Evolutionary conservation across 37 sponge, comb jelly and placozoan species (phyloP), one percentile per base, ranked within the genome.

Genomic region (Agelas oroides): DNA sequence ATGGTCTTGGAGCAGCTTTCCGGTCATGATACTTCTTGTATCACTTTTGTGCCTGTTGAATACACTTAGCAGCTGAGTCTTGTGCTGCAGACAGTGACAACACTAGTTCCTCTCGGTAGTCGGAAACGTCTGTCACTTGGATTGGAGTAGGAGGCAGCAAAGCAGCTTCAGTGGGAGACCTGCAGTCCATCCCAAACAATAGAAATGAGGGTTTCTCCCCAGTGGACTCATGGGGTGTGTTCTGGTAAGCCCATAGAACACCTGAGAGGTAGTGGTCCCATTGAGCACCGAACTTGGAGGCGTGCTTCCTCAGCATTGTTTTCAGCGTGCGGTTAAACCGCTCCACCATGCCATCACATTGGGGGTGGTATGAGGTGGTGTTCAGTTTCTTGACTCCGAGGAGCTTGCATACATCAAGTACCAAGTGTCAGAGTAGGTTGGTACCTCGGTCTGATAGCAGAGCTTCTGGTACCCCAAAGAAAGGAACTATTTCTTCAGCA

Each of bases 151-250:
- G 73, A 24, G 71, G 82, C 19, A 81, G 82, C 5, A 85, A 28
- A 1, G 79, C 35, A 21, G 86, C 68, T 20, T 85, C 78, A 30
- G 58, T 46, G 2, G 70, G 86, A 0, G 86, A 65, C 2, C 79
- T 2, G 18, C 78, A 78, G 27, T 85, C 78, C 20, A 75, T 1
- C 19, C 68, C 86, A 85, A 85, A 85, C 60, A 85, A 15, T 0
- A 85, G 86, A 55, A 64, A 85, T 46, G 86, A 75, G 28, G 86
- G 86, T 11, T 55, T 79, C 37, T 85, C 78, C 0, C 58, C 35
- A 3, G 86, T 85, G 8, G 86, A 77, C 59, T 85, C 86, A 16
- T 85, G 86, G 0, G 86, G 78, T 13, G 78, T 85, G 70, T 77
- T 77, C 0, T 58, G 78, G 58, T 85, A 77, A 1, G 78, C 86